These are phyloP conservation scores for Paradisaea rubra DNA, from an alignment of 2,113 vertebrate genomes.

Conservation along the genomic window DNA sequence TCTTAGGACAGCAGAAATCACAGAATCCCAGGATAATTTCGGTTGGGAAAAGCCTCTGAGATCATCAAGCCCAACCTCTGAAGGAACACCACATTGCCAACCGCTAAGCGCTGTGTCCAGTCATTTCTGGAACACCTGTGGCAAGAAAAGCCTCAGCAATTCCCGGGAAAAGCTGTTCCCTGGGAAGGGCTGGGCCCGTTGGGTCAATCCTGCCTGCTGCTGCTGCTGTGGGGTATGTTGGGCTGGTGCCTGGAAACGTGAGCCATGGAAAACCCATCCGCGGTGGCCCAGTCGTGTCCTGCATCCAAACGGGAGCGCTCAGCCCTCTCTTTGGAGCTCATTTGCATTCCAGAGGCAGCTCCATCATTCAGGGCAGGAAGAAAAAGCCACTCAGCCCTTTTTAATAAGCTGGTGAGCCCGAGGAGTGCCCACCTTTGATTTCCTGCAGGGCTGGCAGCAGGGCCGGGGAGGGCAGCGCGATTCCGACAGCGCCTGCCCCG, in stretches of 20 bases:
- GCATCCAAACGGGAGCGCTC: not conserved
- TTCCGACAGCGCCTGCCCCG: not conserved
- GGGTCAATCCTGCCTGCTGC: not conserved
- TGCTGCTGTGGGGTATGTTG: not conserved
- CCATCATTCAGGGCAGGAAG: not conserved
- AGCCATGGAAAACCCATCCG: not conserved
- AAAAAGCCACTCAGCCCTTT: not conserved
- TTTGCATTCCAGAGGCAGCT: constrained; percentile 9
- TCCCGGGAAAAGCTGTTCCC: not conserved
- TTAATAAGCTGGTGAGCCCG: not conserved
- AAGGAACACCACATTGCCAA: rapidly evolving
- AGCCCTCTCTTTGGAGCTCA: not conserved
- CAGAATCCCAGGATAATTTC: not conserved
- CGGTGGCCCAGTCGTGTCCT: not conserved
- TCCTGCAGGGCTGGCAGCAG: not conserved
- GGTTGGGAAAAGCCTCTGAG: not conserved
- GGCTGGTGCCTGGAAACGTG: not conserved
- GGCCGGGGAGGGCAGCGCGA: not conserved
- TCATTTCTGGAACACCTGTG: rapidly evolving
- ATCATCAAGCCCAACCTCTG: not conserved
- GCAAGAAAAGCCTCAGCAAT: too few relatives aligned
- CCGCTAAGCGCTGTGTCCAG: rapidly evolving
- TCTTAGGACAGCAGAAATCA: not conserved
- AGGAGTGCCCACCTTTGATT: constrained; percentile 9
- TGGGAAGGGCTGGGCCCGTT: not conserved